phyloP scores from a whole-genome alignment of 2,888 invertebrate species.

The Aporophyla lueneburgensis region DNA sequence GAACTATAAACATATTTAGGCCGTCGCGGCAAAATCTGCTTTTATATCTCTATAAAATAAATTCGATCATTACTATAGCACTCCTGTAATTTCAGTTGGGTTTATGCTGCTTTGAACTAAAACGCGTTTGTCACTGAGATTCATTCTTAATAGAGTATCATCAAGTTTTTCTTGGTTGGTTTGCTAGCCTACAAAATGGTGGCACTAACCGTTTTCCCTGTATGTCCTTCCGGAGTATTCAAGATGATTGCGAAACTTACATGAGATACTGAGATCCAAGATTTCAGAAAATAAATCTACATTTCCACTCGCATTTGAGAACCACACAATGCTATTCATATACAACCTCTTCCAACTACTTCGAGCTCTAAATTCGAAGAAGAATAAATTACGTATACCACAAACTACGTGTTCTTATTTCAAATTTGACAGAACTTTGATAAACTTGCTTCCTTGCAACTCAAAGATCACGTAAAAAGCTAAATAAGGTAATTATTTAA shows the following conservation, averaged over 20 bases:
- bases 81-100: neutral
- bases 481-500: slow-evolving; percentile 58
- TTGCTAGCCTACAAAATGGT: neutral
- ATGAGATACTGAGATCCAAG: slow-evolving; percentile 33
- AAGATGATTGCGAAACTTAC: slow-evolving; percentile 17
- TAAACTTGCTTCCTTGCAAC: slow-evolving; percentile 11
- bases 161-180: neutral
- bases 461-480: slow-evolving; percentile 14
- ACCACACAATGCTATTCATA: slow-evolving; percentile 30
- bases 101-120: neutral
- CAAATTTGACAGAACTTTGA: slow-evolving; percentile 52
- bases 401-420: slow-evolving; percentile 41
- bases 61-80: neutral
- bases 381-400: slow-evolving; percentile 55
- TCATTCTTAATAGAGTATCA: neutral
- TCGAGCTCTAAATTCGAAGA: slow-evolving; percentile 41
- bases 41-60: neutral
- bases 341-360: slow-evolving; percentile 47
- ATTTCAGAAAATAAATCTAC: slow-evolving; percentile 24
- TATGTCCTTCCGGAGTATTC: slow-evolving; percentile 8
- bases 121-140: neutral
- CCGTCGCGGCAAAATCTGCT: neutral
- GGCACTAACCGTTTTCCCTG: slow-evolving; percentile 21
- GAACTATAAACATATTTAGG: neutral
- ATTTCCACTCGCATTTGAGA: slow-evolving; percentile 4